Evolutionary conservation across 2,888 invertebrate species (phyloP).

Genomic region (Phengaris alcon): DNA sequence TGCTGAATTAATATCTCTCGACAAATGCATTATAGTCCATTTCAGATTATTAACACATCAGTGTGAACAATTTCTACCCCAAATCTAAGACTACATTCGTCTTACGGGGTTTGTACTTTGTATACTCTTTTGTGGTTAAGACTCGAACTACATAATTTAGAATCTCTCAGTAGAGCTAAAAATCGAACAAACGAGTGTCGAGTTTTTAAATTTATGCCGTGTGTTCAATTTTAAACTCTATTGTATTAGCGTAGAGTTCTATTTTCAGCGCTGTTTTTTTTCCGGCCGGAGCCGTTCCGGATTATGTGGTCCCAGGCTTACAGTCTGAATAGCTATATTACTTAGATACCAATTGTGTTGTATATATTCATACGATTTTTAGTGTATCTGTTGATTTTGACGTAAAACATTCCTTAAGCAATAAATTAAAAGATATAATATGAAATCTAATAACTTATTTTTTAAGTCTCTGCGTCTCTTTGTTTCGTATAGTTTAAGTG

Average conservation of each 20-base stretch:
- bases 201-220: no score
- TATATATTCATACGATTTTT: constrained; percentile 29
- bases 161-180: no score
- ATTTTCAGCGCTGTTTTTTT: no score
- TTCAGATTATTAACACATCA: background rate
- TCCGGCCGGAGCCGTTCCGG: no score
- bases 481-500: constrained; percentile 3
- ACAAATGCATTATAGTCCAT: background rate
- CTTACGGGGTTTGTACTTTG: background rate
- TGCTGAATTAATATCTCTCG: background rate
- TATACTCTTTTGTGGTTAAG: background rate
- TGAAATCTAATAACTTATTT: background rate
- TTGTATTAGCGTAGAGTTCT: no score
- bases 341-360: constrained; percentile 27
- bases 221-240: no score
- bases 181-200: no score
- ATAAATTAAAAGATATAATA: constrained; percentile 9
- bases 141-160: no score
- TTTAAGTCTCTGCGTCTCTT: background rate
- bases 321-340: background rate
- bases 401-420: constrained; percentile 21
- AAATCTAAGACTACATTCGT: background rate
- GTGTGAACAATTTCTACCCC: background rate
- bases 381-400: constrained; percentile 7
- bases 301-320: no score